Conservation (phyloP, 1,140 invertebrate species). For the Drosophila bipectinata region DNA sequence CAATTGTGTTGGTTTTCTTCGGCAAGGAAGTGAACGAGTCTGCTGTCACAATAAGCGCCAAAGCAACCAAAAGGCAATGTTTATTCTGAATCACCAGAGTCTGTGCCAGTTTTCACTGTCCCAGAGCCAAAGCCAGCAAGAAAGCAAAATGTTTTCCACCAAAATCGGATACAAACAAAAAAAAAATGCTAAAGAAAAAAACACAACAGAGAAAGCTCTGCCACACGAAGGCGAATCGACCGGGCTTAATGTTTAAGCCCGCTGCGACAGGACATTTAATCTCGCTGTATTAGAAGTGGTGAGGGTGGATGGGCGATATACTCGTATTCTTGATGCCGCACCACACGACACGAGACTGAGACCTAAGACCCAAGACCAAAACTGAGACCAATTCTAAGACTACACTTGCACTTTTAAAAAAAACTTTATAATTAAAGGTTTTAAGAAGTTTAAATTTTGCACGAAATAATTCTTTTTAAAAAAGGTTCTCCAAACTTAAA, state of each 20-base stretch:
- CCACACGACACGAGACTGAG: slow-evolving; percentile 18
- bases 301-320: slow-evolving; percentile 7
- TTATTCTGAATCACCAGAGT: slow-evolving; percentile 62
- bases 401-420: not conserved
- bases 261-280: slow-evolving; percentile 81
- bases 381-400: slow-evolving; percentile 13
- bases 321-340: slow-evolving; percentile 8
- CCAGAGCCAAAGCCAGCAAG: slow-evolving; percentile 15
- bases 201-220: slow-evolving; percentile 14
- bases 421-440: not conserved
- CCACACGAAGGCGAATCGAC: slow-evolving; percentile 46
- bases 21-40: slow-evolving; percentile 39
- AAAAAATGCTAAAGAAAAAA: slow-evolving; percentile 22
- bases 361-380: slow-evolving; percentile 24
- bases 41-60: slow-evolving; percentile 61
- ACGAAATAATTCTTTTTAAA: too few relatives aligned
- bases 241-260: slow-evolving; percentile 71
- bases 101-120: slow-evolving; percentile 17
- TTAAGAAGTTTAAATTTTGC: too few relatives aligned
- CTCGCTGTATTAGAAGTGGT: slow-evolving; percentile 70
- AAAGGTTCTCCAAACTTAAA: too few relatives aligned
- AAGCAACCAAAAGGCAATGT: slow-evolving; percentile 72
- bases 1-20: slow-evolving; percentile 26
- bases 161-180: slow-evolving; percentile 55
- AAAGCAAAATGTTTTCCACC: slow-evolving; percentile 57